Base-by-base conservation (phyloP, 1,140 invertebrate species). In the Drosophila bifasciata region DNA sequence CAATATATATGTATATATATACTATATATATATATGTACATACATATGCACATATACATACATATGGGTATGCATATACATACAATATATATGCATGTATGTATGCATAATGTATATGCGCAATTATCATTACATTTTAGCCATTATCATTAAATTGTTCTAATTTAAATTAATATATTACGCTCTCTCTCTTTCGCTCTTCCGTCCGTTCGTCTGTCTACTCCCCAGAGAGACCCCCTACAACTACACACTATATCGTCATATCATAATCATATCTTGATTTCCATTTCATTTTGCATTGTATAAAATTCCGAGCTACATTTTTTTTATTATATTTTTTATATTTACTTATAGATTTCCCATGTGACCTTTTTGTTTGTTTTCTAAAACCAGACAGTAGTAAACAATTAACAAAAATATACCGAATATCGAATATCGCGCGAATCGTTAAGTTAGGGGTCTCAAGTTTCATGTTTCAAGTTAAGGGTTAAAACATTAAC, bases 261-360 rank as follows among this genome's bases (percentile, higher is more conserved):
- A 49, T 61, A 40, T 49, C 62, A 23, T 32, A 36, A 32, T 46
- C n/a, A n/a, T n/a, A 36, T 36, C 16, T 46, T 59, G 25, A 40
- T 39, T 64, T 28, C 11, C 41, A 51, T 57, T 40, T 32, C 21
- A 15, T 17, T 17, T 52, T 66, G 48, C 46, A 57, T 85, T 76
- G 76, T 73, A 79, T 64, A 84, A 72, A 86, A 76, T 62, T 61
- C 50, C 56, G 48, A 76, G 63, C 75, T 83, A 78, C 72, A 61
- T 56, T 43, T 44, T 63, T 63, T 53, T 55, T n/a, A n/a, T n/a
- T n/a, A n/a, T n/a, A n/a, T n/a, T n/a, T n/a, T n/a, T n/a, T n/a
- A n/a, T n/a, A n/a, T n/a, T n/a, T n/a, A n/a, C n/a, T n/a, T n/a
- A n/a, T n/a, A 28, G 58, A 76, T 69, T 73, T 76, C 77, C 61